Percentiles rank a stretch among this genome's conserved stretches.
Evolutionary conservation across 2,888 invertebrate species (phyloP).

Genomic region (Torymus auratus): DNA sequence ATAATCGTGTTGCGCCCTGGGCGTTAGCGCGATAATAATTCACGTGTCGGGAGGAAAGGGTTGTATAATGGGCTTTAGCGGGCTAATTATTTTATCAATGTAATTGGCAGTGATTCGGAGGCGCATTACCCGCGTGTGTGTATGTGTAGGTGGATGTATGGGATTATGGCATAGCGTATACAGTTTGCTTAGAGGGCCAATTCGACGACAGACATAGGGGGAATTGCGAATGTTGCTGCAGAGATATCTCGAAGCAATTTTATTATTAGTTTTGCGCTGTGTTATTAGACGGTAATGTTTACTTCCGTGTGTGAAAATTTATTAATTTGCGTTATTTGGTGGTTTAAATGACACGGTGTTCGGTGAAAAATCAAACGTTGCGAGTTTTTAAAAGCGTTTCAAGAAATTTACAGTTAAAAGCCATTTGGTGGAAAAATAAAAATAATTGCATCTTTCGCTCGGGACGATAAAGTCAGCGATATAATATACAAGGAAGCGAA

Average conservation of each 20-base stretch:
- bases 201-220: background rate
- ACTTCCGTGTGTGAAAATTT: too few relatives aligned
- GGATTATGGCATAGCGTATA: too few relatives aligned
- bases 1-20: conserved; percentile 34
- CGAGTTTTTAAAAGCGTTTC: too few relatives aligned
- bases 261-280: too few relatives aligned
- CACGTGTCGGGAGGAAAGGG: background rate
- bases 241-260: background rate
- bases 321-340: too few relatives aligned
- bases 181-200: background rate
- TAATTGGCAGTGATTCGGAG: conserved; percentile 21
- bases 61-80: conserved; percentile 16
- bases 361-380: background rate
- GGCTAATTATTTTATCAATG: conserved; percentile 48
- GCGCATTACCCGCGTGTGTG: background rate
- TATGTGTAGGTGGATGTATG: too few relatives aligned
- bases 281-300: too few relatives aligned
- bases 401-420: too few relatives aligned
- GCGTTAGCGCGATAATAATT: conserved; percentile 39
- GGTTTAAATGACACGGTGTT: background rate
- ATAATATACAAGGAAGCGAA: too few relatives aligned
- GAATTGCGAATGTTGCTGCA: background rate
- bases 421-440: too few relatives aligned
- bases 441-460: too few relatives aligned
- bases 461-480: too few relatives aligned